Evolutionary conservation across 2,888 invertebrate genomes (phyloP).

Genomic region (Lepeophtheirus nordmannii): DNA sequence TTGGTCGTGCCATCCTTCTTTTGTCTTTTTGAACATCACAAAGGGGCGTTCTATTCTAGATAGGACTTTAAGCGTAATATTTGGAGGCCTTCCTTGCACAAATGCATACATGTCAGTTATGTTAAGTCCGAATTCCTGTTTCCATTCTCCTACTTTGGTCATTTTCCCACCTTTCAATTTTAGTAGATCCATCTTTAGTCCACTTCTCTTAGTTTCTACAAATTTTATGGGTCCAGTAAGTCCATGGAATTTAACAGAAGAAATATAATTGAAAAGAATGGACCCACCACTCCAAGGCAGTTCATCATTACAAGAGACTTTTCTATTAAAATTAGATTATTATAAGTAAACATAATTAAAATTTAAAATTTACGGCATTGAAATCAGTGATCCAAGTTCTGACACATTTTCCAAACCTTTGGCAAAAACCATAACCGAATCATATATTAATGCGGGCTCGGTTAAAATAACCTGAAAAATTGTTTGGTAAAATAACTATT

Average conservation of each 20-base stretch:
- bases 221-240: conserved; percentile 67
- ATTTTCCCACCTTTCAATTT: conserved; percentile 61
- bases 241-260: conserved; percentile 59
- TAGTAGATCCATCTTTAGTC: conserved; percentile 68
- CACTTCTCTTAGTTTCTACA: conserved; percentile 61
- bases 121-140: conserved; percentile 30
- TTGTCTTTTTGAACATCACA: conserved; percentile 22
- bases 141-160: conserved; percentile 44
- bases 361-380: neutral
- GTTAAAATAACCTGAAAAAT: conserved; percentile 35
- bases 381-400: conserved; percentile 3
- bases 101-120: conserved; percentile 31
- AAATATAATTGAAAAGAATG: conserved; percentile 56
- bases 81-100: conserved; percentile 13
- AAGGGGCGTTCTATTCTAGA: conserved; percentile 20
- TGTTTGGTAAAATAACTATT: conserved; percentile 29
- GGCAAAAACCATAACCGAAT: conserved; percentile 67
- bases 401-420: conserved; percentile 46
- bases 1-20: neutral
- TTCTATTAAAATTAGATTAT: conserved; percentile 32
- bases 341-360: neutral
- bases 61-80: conserved; percentile 15
- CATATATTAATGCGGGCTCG: conserved; percentile 67
- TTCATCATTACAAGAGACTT: conserved; percentile 66
- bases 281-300: conserved; percentile 62